These are phyloP conservation scores for Xenus cinereus DNA, from an alignment of 2,113 vertebrate genomes.

Conservation along the genomic window DNA sequence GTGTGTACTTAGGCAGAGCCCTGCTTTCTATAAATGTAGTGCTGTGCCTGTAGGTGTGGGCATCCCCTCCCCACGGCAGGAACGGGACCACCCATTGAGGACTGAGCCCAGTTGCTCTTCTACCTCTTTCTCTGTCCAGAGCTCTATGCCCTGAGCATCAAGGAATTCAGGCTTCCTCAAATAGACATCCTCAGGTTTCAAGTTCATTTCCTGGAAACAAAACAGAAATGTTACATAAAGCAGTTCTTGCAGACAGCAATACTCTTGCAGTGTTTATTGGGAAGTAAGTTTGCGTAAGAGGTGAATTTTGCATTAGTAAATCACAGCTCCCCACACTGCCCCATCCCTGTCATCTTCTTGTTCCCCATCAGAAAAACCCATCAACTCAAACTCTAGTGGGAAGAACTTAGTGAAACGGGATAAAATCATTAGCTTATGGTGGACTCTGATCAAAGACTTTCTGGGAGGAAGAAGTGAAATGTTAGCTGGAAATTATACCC, in stretches of 20 bases:
- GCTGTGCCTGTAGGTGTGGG: background rate
- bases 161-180: constrained; percentile 81
- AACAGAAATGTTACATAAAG: background rate
- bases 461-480: background rate
- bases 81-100: background rate
- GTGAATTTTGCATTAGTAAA: background rate
- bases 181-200: constrained; percentile 73
- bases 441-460: background rate
- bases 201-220: constrained; percentile 75
- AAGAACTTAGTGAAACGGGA: background rate
- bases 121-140: constrained; percentile 84
- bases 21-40: too few relatives aligned
- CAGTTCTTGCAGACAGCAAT: background rate
- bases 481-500: background rate
- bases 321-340: background rate
- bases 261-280: background rate
- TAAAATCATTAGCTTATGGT: background rate
- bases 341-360: background rate
- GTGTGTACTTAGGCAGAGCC: background rate
- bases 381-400: background rate
- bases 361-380: background rate
- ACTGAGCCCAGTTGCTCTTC: background rate
- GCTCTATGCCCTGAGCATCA: constrained; percentile 73
- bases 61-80: background rate
- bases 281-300: background rate